phyloP scores from a whole-genome alignment of 2,113 vertebrate genomes.

The Triplophysa rosa region DNA sequence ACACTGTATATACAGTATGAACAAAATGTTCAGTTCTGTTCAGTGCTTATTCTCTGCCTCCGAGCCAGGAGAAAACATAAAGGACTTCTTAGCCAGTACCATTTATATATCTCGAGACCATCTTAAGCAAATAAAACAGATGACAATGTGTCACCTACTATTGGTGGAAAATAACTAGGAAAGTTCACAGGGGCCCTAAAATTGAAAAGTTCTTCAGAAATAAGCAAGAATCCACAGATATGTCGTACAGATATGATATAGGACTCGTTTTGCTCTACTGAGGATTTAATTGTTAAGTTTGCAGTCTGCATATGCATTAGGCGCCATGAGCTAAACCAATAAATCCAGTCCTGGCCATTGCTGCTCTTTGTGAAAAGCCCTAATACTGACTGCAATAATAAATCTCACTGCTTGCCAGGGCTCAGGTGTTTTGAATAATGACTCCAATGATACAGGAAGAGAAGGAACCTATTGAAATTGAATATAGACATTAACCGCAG shows the following conservation, averaged over 20 bases:
- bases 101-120: constrained; percentile 39
- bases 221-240: background rate
- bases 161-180: constrained; percentile 24
- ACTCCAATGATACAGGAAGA: constrained; percentile 26
- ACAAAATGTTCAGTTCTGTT: constrained; percentile 38
- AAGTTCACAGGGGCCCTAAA: constrained; percentile 19
- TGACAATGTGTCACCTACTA: constrained; percentile 25
- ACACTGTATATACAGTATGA: constrained; percentile 13
- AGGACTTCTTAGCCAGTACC: constrained; percentile 30
- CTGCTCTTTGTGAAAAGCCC: constrained; percentile 56
- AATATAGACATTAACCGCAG: constrained; percentile 16
- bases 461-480: constrained; percentile 18
- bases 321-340: constrained; percentile 39
- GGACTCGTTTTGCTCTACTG: constrained; percentile 26
- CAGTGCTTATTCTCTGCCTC: constrained; percentile 36
- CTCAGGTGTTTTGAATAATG: constrained; percentile 37
- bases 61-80: constrained; percentile 19
- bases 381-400: constrained; percentile 71
- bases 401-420: constrained; percentile 57
- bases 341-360: constrained; percentile 57
- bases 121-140: constrained; percentile 33
- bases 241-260: constrained; percentile 12
- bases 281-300: constrained; percentile 50
- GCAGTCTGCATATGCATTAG: constrained; percentile 49
- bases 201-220: background rate